Conservation (phyloP, 2,797 vertebrate genomes). For the Eulemur coronatus region DNA sequence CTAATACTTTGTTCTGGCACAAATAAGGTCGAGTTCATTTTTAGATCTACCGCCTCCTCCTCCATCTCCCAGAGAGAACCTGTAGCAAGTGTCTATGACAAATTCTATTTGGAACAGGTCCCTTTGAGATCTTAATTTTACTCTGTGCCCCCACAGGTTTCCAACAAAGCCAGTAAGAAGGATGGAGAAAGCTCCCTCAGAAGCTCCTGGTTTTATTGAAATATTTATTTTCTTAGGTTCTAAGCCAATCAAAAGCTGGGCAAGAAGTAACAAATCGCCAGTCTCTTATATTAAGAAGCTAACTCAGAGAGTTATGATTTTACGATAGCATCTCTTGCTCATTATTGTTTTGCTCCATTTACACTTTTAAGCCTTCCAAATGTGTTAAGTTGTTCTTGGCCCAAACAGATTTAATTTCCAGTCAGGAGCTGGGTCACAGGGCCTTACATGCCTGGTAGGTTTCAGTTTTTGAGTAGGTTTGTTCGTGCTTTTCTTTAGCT, state of each 20-base stretch:
- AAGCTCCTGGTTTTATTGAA: slow-evolving; percentile 57
- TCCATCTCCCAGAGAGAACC: slow-evolving; percentile 73
- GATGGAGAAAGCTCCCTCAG: slow-evolving; percentile 74
- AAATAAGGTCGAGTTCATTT: slow-evolving; percentile 77
- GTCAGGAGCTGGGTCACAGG: slow-evolving; percentile 1
- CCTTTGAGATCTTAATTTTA: slow-evolving; percentile 76
- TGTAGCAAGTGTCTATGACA: slow-evolving; percentile 81
- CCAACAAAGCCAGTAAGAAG: slow-evolving; percentile 70
- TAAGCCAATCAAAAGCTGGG: slow-evolving; percentile 36
- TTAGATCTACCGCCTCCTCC: slow-evolving; percentile 73
- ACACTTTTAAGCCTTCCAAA: background rate
- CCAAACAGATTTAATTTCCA: slow-evolving; percentile 41
- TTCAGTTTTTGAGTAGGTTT: background rate
- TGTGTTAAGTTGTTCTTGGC: slow-evolving; percentile 28
- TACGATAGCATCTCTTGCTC: background rate
- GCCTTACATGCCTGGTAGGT: background rate
- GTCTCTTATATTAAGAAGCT: slow-evolving; percentile 5
- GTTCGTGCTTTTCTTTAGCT: slow-evolving; percentile 6
- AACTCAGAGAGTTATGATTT: background rate
- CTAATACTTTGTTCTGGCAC: slow-evolving; percentile 70
- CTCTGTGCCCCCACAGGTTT: slow-evolving; percentile 74
- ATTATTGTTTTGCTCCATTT: slow-evolving; percentile 45
- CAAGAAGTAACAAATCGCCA: slow-evolving; percentile 41
- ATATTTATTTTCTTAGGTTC: slow-evolving; percentile 53
- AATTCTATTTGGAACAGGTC: slow-evolving; percentile 77